Evolutionary conservation across 2,113 vertebrate genomes (phyloP), one percentile per base, ranked within the genome.

Genomic region (Aramus guarauna): DNA sequence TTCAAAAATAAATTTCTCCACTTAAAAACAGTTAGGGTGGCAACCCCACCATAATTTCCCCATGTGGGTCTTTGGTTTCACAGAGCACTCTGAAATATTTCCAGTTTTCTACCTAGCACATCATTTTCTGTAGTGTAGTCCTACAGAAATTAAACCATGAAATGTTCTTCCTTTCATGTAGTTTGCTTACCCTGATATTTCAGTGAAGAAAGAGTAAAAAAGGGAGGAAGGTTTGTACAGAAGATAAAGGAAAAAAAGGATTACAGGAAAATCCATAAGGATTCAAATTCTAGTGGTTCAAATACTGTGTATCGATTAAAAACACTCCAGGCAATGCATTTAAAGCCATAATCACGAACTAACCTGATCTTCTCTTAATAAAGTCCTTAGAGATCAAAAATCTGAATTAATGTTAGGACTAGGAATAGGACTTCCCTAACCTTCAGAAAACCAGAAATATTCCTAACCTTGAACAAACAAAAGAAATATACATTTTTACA

Each of bases 1-100:
- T 96, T 79, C 58, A 88, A 92, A 92, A 96, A 94, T 84, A 73
- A 55, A 83, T 85, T 39, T 77, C 50, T 84, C 69, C 55, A 88
- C 72, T 79, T 91, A 59, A 37, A 74, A 93, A 71, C 76, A 88
- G 72, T 63, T 75, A 91, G 88, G 58, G 84, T 92, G 73, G 64
- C 73, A 96, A 59, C 32, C 41, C 60, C 74, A 91, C 58, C 66
- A 83, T 37, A 73, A 89, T 66, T 91, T 95, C 84, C 55, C 47
- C 45, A 53, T 15, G 67, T 13, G 12, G 55, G 36, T 68, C 62
- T 86, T 75, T 68, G 79, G 85, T 67, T 91, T 83, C 43, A 75
- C 48, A 67, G 60, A 74, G 45, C 41, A 86, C 72, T 79, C 60
- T 18, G 4, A 93, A 85, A 83, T 16, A 5, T 79, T 92, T 86